Conservation (phyloP, 2,797 vertebrate genomes). For the Bovichtus diacanthus region DNA sequence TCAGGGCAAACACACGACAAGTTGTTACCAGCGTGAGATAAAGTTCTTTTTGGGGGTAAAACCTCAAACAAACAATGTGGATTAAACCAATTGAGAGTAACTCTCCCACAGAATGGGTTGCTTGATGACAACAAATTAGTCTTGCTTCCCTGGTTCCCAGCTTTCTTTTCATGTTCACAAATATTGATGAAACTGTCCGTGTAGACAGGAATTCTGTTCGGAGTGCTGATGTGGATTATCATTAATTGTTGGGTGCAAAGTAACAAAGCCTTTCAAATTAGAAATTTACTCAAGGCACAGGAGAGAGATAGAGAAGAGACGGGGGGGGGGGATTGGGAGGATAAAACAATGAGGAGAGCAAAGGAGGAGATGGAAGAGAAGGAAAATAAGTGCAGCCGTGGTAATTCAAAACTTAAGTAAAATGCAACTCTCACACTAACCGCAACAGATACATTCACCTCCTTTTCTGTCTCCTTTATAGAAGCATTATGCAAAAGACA, state of each 20-base stretch:
- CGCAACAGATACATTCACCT: not conserved
- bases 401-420: not conserved
- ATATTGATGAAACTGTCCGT: conserved; percentile 60
- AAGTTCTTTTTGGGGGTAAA: conserved; percentile 11
- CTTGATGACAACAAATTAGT: conserved; percentile 49
- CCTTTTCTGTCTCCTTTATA: not conserved
- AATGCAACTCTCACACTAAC: not conserved
- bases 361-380: not conserved
- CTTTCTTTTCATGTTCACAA: conserved; percentile 54
- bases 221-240: conserved; percentile 44
- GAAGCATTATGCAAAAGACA: too few species aligned
- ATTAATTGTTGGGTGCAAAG: conserved; percentile 57
- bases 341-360: not conserved
- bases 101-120: conserved; percentile 13
- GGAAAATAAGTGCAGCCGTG: not conserved
- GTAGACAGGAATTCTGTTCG: conserved; percentile 50
- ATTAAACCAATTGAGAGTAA: conserved; percentile 31
- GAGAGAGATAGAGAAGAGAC: conserved; percentile 3
- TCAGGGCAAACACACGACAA: not conserved
- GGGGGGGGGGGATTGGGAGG: not conserved
- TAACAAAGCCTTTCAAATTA: conserved; percentile 58
- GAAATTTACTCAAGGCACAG: conserved; percentile 39
- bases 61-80: not conserved
- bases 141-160: conserved; percentile 30
- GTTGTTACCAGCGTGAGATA: not conserved